Evolutionary conservation across 2,888 invertebrate genomes (phyloP).

Genomic region (Netelia melanura): DNA sequence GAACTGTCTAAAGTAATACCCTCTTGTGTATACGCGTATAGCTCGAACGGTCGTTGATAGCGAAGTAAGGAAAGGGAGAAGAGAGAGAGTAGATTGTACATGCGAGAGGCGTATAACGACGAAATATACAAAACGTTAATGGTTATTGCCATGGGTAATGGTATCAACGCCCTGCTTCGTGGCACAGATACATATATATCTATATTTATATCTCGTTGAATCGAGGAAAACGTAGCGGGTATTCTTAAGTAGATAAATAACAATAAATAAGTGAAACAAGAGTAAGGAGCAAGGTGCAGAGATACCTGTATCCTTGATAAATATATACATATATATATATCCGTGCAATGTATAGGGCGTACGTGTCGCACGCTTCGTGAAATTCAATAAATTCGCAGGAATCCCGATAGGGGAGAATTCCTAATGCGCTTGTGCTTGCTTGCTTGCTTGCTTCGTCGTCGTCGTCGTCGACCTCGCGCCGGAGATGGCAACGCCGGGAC

Average conservation of each 20-base stretch:
- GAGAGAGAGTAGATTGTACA: constrained; percentile 35
- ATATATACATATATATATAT: background rate
- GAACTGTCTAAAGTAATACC: background rate
- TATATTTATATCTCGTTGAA: background rate
- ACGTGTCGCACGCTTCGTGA: constrained; percentile 68
- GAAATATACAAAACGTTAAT: constrained; percentile 48
- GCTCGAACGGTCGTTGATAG: background rate
- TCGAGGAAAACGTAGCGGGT: background rate
- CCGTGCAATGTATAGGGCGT: constrained; percentile 28
- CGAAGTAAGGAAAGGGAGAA: background rate
- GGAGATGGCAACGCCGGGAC: constrained; percentile 56
- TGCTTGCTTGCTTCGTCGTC: constrained; percentile 45
- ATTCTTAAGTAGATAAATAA: constrained; percentile 52
- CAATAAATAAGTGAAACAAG: constrained; percentile 61
- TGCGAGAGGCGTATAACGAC: constrained; percentile 7
- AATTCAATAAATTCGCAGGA: constrained; percentile 72
- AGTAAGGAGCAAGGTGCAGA: constrained; percentile 47
- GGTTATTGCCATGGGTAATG: constrained; percentile 50
- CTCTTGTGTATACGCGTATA: no score
- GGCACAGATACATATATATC: background rate
- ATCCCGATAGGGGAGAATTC: constrained; percentile 71
- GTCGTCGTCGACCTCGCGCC: constrained; percentile 60
- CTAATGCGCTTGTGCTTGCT: constrained; percentile 66
- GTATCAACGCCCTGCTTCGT: constrained; percentile 37
- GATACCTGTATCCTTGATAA: constrained; percentile 33